A percentile compares a stretch with the other conserved stretches of the same genome.
Evolutionary conservation across 2,113 vertebrate genomes (phyloP).

Genomic region (Cynocephalus volans): DNA sequence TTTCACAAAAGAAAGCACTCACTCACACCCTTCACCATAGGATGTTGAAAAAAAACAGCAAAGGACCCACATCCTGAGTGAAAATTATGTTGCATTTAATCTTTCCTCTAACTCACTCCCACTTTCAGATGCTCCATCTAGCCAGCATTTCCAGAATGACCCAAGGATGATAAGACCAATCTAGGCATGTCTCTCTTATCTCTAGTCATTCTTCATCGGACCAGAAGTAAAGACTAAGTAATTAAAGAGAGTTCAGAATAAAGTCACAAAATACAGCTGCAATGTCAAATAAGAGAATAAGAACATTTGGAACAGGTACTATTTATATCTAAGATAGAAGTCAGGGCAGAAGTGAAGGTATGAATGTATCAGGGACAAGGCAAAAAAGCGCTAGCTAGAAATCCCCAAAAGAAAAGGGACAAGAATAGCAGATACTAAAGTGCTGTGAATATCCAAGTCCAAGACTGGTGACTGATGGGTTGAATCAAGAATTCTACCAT

Average conservation of each 20-base stretch:
- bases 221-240: neutral
- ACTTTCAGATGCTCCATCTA: neutral
- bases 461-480: neutral
- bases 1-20: slow-evolving; percentile 14
- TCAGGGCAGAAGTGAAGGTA: neutral
- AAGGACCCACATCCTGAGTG: neutral
- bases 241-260: neutral
- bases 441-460: neutral
- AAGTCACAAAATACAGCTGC: neutral
- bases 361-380: neutral
- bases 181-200: neutral
- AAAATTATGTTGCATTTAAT: neutral
- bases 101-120: neutral
- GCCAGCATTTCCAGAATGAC: neutral
- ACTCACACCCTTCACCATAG: neutral
- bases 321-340: neutral
- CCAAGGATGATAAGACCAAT: neutral
- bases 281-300: slow-evolving; percentile 15
- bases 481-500: neutral
- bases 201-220: neutral
- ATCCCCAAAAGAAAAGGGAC: neutral
- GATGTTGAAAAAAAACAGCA: neutral
- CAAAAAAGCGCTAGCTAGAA: slow-evolving; percentile 15
- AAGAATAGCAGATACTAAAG: neutral
- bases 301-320: slow-evolving; percentile 8